Conservation (phyloP, 2,888 invertebrate species). For the Ectemnius continuus region DNA sequence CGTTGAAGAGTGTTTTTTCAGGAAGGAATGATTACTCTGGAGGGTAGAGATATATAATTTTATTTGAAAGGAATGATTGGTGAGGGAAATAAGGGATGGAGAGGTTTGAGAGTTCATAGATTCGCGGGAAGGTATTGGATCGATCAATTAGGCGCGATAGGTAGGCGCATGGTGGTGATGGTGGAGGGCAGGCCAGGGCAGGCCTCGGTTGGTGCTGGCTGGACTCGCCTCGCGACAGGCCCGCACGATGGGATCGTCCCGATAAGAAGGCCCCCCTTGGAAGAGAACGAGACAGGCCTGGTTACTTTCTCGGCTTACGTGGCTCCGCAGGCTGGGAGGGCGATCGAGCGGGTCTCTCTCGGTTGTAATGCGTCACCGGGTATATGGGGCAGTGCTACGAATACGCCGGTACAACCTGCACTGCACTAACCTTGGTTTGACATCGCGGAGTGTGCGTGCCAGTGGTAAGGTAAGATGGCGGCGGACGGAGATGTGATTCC, state of each 20-base stretch:
- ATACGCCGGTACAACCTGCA: conserved; percentile 63
- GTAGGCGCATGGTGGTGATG: neutral
- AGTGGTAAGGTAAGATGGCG: conserved; percentile 85
- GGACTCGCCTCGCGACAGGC: conserved; percentile 7
- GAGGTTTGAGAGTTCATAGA: neutral
- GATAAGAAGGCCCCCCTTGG: neutral
- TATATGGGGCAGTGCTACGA: conserved; percentile 55
- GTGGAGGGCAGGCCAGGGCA: neutral
- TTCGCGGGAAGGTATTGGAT: conserved; percentile 3
- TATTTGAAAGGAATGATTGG: neutral
- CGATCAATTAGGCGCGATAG: conserved; percentile 9
- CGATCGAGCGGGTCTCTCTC: conserved; percentile 27
- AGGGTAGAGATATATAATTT: neutral
- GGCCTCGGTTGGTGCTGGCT: neutral
- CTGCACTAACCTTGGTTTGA: conserved; percentile 71
- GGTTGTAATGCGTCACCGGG: conserved; percentile 59
- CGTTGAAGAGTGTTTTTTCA: neutral
- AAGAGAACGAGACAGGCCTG: neutral
- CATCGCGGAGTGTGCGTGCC: conserved; percentile 72
- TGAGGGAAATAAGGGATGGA: neutral
- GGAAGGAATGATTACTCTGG: neutral
- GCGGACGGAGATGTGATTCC: conserved; percentile 91
- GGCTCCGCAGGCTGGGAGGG: conserved; percentile 13
- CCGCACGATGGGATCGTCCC: conserved; percentile 2
- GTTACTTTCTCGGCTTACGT: conserved; percentile 2